Conservation (phyloP, 2,113 vertebrate genomes). For the Phocoena sinus region DNA sequence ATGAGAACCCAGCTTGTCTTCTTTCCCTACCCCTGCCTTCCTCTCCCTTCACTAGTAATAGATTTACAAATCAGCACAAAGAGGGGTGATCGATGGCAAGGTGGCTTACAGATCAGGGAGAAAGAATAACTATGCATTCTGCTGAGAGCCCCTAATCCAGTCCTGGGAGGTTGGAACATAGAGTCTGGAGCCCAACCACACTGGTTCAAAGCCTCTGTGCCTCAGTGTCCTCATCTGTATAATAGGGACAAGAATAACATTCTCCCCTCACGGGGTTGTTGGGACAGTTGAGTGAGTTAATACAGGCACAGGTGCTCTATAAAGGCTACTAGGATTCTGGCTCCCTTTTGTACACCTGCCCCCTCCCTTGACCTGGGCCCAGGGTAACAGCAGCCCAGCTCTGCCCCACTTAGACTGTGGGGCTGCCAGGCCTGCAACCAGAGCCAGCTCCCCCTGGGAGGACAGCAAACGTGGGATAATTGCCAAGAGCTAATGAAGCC, state of each 20-base stretch:
- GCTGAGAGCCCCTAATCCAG: background rate
- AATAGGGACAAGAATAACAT: background rate
- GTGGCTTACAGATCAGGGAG: background rate
- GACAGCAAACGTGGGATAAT: background rate
- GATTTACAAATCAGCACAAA: background rate
- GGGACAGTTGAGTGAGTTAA: rapidly evolving
- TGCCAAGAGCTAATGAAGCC: conserved; percentile 24
- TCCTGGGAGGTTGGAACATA: background rate
- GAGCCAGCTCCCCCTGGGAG: background rate
- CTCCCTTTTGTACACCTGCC: background rate
- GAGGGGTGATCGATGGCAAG: background rate
- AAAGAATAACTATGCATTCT: background rate
- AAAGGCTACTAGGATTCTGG: background rate
- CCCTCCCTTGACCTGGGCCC: background rate
- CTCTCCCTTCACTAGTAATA: background rate
- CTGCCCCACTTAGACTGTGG: background rate
- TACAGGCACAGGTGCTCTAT: background rate
- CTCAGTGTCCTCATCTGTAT: background rate
- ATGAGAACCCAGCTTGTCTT: background rate
- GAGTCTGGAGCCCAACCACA: background rate
- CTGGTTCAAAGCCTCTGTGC: background rate
- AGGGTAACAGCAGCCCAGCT: rapidly evolving
- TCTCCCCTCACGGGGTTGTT: background rate
- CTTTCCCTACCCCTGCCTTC: background rate
- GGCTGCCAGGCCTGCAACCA: background rate